Evolutionary conservation across 2,113 vertebrate genomes (phyloP), one percentile per base, ranked within the genome.

Genomic region (Ageneiosus marmoratus): DNA sequence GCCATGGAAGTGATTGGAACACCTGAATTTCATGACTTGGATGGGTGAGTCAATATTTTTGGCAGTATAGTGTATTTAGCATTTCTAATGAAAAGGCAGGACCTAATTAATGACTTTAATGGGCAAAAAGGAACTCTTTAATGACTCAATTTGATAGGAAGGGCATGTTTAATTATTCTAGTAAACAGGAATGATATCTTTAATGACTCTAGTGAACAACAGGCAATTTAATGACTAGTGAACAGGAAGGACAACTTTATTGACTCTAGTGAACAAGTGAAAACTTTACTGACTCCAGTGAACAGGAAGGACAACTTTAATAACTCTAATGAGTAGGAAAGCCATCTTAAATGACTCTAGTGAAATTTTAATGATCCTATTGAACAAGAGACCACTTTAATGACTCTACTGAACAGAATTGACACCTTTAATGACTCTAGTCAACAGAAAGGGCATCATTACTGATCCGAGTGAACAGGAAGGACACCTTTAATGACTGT

Each of bases 121-220:
- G 80, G 53, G 34, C 32, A 34, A 29, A 1, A 65, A 18, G 13
- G 1, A 65, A 2, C 3, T 69, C 32, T 69, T 9, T 4, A 20
- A 41, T n/a, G 65, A 22, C 34, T 29, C n/a, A 5, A 62, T n/a
- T 29, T 1, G 15, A 16, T 13, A 32, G 27, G 1, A 34, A 22
- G 22, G 1, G n/a, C n/a, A 22, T 32, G 12, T 75, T 7, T 22
- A 53, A 11, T 72, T 11, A 48, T 7, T 60, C 34, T 10, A 46
- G 22, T 27, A 44, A 55, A 76, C 74, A 76, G 46, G 9, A 76
- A 79, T 50, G 20, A 4, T 20, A 50, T 51, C 10, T 65, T n/a
- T 22, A 79, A 63, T 62, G 34, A 32, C 27, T 48, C 24, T 32
- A 29, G 48, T 85, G 85, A 93, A 87, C 88, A 80, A n/a, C n/a